Evolutionary conservation across 2,113 vertebrate species (phyloP), one percentile per base, ranked within the genome.

Genomic region (Phylloscopus trochiloides): DNA sequence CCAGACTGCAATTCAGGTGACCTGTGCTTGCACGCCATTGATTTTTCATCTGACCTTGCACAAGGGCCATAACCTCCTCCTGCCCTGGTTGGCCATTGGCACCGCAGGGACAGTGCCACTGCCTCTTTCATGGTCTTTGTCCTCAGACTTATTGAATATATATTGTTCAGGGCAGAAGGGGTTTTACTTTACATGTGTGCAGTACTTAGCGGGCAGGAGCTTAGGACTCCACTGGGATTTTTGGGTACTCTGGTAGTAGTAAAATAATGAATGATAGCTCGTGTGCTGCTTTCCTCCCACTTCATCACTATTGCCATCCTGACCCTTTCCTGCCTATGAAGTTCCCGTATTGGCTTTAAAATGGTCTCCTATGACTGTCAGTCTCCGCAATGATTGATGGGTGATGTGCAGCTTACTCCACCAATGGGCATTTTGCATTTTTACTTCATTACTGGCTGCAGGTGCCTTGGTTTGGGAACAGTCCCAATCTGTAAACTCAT

Each of bases 91-190:
- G 70, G 61, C 77, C 70, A 70, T 21, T 18, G 38, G 78, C 62
- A 36, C 92, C 1, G 0, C 81, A 83, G 87, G 81, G 74, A 79
- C 78, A 92, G 42, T 0, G 0, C 32, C 88, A 8, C 74, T 77
- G 55, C 67, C n/a, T 90, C 63, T 92, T 95, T 83, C 86, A 84
- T 74, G 80, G 76, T 74, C 86, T 95, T 92, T 96, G 63, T 94
- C 87, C 47, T 86, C 62, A 79, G 58, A 47, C 0, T 0, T 88
- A 66, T 57, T 82, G 82, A 71, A 82, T 83, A 62, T 57, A 57
- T 79, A 79, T 76, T 66, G 50, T 91, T 88, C 81, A 70, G 81
- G 93, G 84, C 87, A 92, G 87, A 79, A 76, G 58, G 62, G 47
- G 17, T 50, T 92, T 73, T 86, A 9, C 70, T 94, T 2, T 32